Percentiles rank a stretch among this genome's conserved stretches.
Conservation (phyloP, 2,888 invertebrate genomes). For the Agrochola macilenta region DNA sequence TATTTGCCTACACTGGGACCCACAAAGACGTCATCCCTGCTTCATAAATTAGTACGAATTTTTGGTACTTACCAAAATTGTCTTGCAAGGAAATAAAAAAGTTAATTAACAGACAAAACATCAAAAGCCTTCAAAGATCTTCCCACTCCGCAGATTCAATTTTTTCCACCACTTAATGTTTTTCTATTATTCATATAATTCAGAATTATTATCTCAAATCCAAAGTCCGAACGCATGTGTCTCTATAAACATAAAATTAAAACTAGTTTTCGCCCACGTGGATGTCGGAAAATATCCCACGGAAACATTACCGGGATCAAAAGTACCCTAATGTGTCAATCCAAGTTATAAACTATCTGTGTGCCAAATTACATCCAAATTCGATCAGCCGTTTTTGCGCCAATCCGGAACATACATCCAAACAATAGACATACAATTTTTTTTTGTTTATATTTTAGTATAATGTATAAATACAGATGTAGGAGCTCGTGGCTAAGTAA, state of each 20-base stretch:
- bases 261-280: no score
- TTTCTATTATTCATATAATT: constrained; percentile 5
- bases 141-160: neutral
- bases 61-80: neutral
- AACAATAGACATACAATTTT: neutral
- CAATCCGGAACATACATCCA: neutral
- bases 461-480: no score
- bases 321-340: no score
- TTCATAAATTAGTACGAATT: neutral
- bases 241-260: neutral
- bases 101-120: constrained; percentile 11
- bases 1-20: neutral
- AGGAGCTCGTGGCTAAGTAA: no score
- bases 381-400: neutral
- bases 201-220: neutral
- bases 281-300: no score
- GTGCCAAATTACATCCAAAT: no score
- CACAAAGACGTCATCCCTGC: no score
- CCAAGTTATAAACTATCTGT: no score
- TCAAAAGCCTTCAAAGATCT: neutral
- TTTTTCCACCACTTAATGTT: neutral
- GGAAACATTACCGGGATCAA: no score
- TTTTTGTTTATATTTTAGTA: neutral
- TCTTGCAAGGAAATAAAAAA: neutral
- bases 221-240: neutral